These are phyloP conservation scores for Anticlea derivata DNA, from an alignment of 2,888 invertebrate species.

Conservation along the genomic window DNA sequence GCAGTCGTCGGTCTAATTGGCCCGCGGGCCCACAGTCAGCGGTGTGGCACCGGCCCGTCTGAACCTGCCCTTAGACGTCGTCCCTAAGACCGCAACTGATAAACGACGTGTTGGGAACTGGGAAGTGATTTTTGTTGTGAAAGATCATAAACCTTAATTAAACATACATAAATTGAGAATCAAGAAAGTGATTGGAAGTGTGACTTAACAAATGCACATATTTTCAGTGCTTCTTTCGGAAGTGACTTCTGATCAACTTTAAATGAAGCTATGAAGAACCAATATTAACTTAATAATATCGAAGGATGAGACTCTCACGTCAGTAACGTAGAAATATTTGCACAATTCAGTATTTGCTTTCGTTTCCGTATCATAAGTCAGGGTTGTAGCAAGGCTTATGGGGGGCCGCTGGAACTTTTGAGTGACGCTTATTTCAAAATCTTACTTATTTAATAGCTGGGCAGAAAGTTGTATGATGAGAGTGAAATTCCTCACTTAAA, in stretches of 20 bases:
- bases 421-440: no score
- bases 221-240: background rate
- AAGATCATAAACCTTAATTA: no score
- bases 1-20: conserved; percentile 18
- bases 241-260: conserved; percentile 6
- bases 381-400: conserved; percentile 5
- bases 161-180: background rate
- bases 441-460: no score
- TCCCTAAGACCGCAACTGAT: background rate
- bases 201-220: no score
- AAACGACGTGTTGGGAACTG: background rate
- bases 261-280: conserved; percentile 18
- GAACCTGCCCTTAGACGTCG: conserved; percentile 15
- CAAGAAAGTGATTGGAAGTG: background rate
- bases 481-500: no score
- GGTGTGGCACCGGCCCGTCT: conserved; percentile 15
- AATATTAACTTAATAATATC: conserved; percentile 27
- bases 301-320: conserved; percentile 42
- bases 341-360: conserved; percentile 27
- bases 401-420: background rate
- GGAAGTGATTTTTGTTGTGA: conserved; percentile 3
- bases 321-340: conserved; percentile 32
- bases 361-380: conserved; percentile 6
- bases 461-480: no score
- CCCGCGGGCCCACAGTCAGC: conserved; percentile 20